Evolutionary conservation across 1,140 invertebrate genomes (phyloP).

Genomic region (Bombus sylvicola): DNA sequence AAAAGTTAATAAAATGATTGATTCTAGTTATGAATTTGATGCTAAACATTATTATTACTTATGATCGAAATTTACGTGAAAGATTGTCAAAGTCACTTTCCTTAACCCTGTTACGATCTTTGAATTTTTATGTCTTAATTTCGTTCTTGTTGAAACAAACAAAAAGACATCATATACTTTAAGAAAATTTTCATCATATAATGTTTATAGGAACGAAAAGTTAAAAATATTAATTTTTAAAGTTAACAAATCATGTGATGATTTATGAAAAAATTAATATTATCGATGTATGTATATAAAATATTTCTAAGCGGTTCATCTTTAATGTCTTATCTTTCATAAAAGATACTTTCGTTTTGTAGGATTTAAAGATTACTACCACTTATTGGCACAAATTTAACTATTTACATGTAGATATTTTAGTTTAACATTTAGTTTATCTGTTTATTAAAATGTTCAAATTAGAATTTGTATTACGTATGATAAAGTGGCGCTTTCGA

Average conservation of each 20-base stretch:
- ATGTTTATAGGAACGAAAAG: neutral
- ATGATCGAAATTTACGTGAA: neutral
- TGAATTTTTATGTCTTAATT: neutral
- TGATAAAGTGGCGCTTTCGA: neutral
- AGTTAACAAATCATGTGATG: neutral
- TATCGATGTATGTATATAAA: neutral
- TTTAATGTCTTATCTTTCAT: neutral
- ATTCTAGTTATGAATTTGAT: neutral
- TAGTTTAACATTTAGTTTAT: neutral
- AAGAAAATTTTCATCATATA: neutral
- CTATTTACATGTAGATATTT: neutral
- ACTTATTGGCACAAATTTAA: constrained; percentile 27
- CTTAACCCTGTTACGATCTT: neutral
- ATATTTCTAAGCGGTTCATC: neutral
- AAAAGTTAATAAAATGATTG: too few species aligned
- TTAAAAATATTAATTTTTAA: neutral
- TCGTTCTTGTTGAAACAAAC: neutral
- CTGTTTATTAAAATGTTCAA: constrained; percentile 7
- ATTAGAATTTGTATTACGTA: neutral
- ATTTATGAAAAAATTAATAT: neutral
- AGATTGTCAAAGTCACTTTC: neutral
- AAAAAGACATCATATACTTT: too few species aligned
- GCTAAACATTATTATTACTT: neutral
- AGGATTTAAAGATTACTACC: neutral
- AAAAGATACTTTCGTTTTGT: constrained; percentile 1